These are phyloP conservation scores for Scomberomorus guttatus DNA, from an alignment of 2,797 vertebrate genomes.

Conservation along the genomic window DNA sequence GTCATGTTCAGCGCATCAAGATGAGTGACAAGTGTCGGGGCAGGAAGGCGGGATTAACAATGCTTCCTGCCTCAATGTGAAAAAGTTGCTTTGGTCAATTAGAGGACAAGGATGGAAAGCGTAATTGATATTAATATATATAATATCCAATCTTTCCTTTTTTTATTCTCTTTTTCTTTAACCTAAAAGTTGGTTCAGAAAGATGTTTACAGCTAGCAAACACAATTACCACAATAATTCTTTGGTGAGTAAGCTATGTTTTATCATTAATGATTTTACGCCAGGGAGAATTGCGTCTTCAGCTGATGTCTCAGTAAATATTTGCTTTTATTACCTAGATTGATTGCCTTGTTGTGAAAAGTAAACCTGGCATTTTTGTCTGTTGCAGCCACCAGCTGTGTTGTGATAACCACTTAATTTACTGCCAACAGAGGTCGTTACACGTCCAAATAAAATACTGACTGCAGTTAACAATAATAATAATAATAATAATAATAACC, in stretches of 20 bases:
- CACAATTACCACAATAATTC: too few relatives aligned
- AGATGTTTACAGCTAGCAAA: not conserved
- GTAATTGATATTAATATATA: not conserved
- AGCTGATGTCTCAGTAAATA: not conserved
- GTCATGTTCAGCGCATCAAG: slow-evolving; percentile 17
- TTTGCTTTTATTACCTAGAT: not conserved
- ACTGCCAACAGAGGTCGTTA: too few relatives aligned
- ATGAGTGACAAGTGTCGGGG: slow-evolving; percentile 34
- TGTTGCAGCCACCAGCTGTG: too few relatives aligned
- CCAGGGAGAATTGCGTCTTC: not conserved
- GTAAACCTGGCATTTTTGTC: not conserved
- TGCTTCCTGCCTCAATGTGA: slow-evolving; percentile 18
- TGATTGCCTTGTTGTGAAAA: not conserved
- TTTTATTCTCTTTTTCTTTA: not conserved
- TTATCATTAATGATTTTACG: too few relatives aligned
- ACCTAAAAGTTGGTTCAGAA: not conserved
- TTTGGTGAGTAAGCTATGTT: too few relatives aligned
- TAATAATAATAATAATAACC: too few relatives aligned
- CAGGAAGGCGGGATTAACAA: slow-evolving; percentile 26
- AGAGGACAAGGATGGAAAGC: slow-evolving; percentile 10
- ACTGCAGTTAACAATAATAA: too few relatives aligned
- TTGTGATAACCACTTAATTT: too few relatives aligned
- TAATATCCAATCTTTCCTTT: not conserved
- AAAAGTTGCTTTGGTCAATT: slow-evolving; percentile 24
- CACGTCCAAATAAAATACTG: too few relatives aligned